A percentile compares a stretch with the other conserved stretches of the same genome.
These are phyloP conservation scores for Apodemia zela DNA, from an alignment of 2,888 invertebrate genomes.

Conservation along the genomic window DNA sequence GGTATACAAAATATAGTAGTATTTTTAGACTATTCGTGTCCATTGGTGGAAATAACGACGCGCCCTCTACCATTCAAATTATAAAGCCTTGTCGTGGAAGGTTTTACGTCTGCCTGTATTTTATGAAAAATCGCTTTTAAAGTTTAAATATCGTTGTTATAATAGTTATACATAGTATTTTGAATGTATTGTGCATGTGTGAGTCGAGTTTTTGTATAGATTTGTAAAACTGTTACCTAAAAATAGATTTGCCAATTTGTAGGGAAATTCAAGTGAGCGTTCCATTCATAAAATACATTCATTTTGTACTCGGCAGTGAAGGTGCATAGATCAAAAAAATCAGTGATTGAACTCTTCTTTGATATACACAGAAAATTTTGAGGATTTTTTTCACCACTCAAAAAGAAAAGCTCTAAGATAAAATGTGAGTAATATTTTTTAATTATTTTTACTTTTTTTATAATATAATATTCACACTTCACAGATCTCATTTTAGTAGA, in stretches of 20 bases:
- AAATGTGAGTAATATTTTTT: background rate
- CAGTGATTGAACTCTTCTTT: slow-evolving; percentile 42
- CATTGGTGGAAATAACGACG: slow-evolving; percentile 59
- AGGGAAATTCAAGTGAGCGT: slow-evolving; percentile 52
- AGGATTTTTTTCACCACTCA: background rate
- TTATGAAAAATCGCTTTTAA: slow-evolving; percentile 52
- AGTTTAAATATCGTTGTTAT: background rate
- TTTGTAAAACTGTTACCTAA: slow-evolving; percentile 45
- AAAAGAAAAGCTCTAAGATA: background rate
- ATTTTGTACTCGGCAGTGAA: slow-evolving; percentile 63
- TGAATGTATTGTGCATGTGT: background rate
- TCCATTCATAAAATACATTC: slow-evolving; percentile 73
- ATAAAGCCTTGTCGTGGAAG: slow-evolving; percentile 64
- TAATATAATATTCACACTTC: too few relatives aligned
- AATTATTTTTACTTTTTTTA: too few relatives aligned
- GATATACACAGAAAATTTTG: background rate
- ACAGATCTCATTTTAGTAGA: too few relatives aligned
- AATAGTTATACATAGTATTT: slow-evolving; percentile 5
- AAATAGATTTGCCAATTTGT: slow-evolving; percentile 60
- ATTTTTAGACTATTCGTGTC: slow-evolving; percentile 75
- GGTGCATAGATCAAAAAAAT: slow-evolving; percentile 46
- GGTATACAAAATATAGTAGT: slow-evolving; percentile 37
- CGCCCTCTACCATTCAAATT: slow-evolving; percentile 76
- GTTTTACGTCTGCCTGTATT: slow-evolving; percentile 63
- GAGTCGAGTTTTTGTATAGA: background rate